Evolutionary conservation across 2,113 vertebrate species (phyloP).

Genomic region (Macquaria australasica): DNA sequence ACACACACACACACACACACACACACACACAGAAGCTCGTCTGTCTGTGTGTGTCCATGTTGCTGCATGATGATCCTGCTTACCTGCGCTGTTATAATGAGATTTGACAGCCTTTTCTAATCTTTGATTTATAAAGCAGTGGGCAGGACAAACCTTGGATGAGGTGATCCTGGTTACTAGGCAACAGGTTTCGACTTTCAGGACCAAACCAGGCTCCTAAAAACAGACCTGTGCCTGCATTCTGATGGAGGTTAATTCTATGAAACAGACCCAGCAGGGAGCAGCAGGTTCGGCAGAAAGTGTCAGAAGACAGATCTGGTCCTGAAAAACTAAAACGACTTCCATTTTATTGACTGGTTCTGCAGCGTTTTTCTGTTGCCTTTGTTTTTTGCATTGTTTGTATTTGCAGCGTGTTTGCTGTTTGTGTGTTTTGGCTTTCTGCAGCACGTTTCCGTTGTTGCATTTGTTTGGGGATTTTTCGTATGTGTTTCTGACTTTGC

Average conservation of each 20-base stretch:
- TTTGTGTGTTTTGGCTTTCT: no score
- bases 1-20: not conserved
- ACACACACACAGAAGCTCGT: not conserved
- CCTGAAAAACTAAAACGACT: no score
- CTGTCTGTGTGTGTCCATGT: not conserved
- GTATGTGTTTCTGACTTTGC: no score
- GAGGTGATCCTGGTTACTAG: constrained; percentile 32
- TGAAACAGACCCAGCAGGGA: not conserved
- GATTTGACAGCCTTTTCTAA: constrained; percentile 19
- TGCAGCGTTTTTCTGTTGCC: no score
- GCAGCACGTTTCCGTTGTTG: no score
- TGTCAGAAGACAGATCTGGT: no score
- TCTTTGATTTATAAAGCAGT: constrained; percentile 43
- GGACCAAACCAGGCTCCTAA: not conserved
- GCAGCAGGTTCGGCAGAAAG: not conserved
- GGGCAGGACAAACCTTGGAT: not conserved
- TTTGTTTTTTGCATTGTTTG: no score
- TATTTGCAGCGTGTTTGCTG: no score
- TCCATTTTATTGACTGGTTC: no score
- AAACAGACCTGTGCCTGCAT: not conserved
- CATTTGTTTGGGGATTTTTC: no score
- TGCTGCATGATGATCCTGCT: not conserved
- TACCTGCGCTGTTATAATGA: not conserved
- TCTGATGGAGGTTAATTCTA: no score
- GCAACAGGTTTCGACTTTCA: constrained; percentile 28